Evolutionary conservation across 1,140 invertebrate species (phyloP).

Genomic region (Gryllus bimaculatus): DNA sequence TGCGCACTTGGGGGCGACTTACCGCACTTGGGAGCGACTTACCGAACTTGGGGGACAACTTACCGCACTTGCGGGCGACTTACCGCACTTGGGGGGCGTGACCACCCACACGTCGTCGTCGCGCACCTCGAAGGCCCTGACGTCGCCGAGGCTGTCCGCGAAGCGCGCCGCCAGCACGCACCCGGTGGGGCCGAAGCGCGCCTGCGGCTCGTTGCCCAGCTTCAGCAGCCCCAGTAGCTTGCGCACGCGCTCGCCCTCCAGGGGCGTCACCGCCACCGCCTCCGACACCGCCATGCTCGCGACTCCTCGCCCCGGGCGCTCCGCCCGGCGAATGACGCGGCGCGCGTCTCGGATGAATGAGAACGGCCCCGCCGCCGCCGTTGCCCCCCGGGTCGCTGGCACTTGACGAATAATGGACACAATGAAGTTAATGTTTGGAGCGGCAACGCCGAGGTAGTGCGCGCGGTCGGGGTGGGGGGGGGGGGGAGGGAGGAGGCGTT

Average conservation of each 20-base stretch:
- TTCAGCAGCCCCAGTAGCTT: neutral
- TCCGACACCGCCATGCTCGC: neutral
- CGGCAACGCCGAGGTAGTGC: too few species aligned
- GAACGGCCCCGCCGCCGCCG: too few species aligned
- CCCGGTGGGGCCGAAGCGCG: neutral
- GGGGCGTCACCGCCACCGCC: neutral
- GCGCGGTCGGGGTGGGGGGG: too few species aligned
- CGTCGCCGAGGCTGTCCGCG: slow-evolving; percentile 28
- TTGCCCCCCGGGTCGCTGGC: too few species aligned
- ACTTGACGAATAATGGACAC: neutral
- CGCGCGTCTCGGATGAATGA: neutral
- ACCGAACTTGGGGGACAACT: too few species aligned
- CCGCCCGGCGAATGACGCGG: neutral
- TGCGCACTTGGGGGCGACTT: too few species aligned
- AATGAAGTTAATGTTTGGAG: neutral
- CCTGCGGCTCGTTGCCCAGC: neutral
- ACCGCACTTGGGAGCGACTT: too few species aligned
- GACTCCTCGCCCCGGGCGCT: neutral
- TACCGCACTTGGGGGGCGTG: slow-evolving; percentile 69
- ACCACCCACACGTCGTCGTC: slow-evolving; percentile 58
- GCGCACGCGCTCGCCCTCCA: neutral
- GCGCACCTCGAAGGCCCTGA: slow-evolving; percentile 58
- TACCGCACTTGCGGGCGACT: too few species aligned
- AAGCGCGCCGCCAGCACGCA: too few species aligned
- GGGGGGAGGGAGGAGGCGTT: too few species aligned